phyloP scores from a whole-genome alignment of 2,888 invertebrate species.

The Marronus borbonicus region DNA sequence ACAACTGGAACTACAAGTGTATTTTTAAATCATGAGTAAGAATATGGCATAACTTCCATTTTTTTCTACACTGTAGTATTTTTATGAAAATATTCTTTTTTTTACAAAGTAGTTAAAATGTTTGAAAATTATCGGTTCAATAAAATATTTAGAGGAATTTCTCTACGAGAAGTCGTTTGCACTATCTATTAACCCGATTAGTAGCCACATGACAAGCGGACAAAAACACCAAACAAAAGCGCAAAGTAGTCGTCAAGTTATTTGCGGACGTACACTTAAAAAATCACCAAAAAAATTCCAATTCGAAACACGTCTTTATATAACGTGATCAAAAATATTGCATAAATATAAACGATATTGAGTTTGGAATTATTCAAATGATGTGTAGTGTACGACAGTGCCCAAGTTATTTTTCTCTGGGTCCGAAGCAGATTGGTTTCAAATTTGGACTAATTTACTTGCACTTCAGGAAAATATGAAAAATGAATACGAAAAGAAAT shows the following conservation, averaged over 20 bases:
- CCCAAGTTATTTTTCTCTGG: background rate
- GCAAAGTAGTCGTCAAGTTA: background rate
- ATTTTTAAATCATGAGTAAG: no score
- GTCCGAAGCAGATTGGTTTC: background rate
- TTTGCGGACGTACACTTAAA: slow-evolving; percentile 11
- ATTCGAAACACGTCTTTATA: background rate
- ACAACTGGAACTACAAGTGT: no score
- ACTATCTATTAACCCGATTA: background rate
- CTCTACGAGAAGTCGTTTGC: no score
- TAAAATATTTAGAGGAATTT: no score
- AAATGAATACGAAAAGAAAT: no score
- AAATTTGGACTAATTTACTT: background rate
- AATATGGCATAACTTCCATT: no score
- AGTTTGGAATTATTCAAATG: background rate
- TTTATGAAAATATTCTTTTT: no score
- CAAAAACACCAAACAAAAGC: slow-evolving; percentile 13
- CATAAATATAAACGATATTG: background rate
- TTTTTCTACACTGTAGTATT: no score
- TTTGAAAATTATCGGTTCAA: no score
- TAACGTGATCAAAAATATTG: no score
- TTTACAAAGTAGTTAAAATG: no score
- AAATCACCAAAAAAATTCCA: slow-evolving; percentile 22
- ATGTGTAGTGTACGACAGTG: background rate
- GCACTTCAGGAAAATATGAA: no score
- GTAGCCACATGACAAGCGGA: background rate